Evolutionary conservation across 2,888 invertebrate species (phyloP), one percentile per base, ranked within the genome.

Genomic region (Synanthedon vespiformis): DNA sequence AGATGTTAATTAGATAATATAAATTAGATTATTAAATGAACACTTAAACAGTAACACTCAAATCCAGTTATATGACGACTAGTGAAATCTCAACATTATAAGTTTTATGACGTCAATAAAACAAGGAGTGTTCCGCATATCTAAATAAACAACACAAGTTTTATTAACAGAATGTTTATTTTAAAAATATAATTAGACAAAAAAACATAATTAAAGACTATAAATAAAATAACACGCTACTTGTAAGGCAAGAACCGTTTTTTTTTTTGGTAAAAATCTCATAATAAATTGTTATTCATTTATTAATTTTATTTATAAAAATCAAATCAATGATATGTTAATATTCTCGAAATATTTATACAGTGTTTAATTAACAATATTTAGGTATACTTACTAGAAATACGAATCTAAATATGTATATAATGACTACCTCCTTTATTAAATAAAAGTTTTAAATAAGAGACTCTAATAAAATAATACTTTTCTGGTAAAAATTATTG

Each of bases 251-350:
- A 44, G n/a, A 44, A 44, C 13, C 13, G 14, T 44, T 44, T 27
- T 34, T 34, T 8, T 34, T 34, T 44, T 44, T 44, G 44, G 44
- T 44, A 44, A n/a, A 13, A 44, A 44, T 44, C 44, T 44, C 44
- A 44, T 44, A 6, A 13, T 44, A 5, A 44, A 44, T 49, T 16
- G n/a, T 22, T n/a, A 5, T 22, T 22, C 5, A 22, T 22, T 49
- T 10, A 49, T 49, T 49, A 6, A 48, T 14, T 44, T 44, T 63
- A 62, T 58, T 55, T 52, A 60, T 44, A 44, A 34, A 10, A 34
- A 10, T 62, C 66, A 67, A 34, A 34, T 34, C 56, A 68, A 70
- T 83, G 85, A 85, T 85, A 85, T 85, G 84, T 83, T 68, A 56
- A 66, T 74, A 82, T 83, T 84, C 82, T 75, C 74, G 34, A 34